These are phyloP conservation scores for Pseudorhombus dupliciocellatus DNA, from an alignment of 2,113 vertebrate genomes.

Conservation along the genomic window DNA sequence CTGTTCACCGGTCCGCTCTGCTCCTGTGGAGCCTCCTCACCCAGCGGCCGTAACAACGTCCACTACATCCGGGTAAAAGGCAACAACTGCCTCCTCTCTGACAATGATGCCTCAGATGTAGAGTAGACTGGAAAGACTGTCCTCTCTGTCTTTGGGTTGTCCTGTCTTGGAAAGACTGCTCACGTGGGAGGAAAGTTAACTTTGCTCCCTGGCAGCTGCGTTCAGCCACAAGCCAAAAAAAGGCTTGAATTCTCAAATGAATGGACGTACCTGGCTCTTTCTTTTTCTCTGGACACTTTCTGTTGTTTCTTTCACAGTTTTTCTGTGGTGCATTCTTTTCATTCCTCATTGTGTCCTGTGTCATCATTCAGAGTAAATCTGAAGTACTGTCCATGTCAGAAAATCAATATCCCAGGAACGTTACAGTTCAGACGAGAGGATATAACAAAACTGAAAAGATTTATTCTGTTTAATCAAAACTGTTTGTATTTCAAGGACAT, in stretches of 20 bases:
- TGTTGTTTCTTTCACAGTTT: not conserved
- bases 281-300: not conserved
- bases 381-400: not conserved
- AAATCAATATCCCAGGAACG: not conserved
- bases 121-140: slow-evolving; percentile 79
- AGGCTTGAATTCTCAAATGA: not conserved
- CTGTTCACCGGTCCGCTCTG: slow-evolving; percentile 90
- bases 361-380: not conserved
- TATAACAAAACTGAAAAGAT: not conserved
- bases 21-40: slow-evolving; percentile 85
- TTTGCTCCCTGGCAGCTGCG: slow-evolving; percentile 14
- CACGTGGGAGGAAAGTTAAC: not conserved
- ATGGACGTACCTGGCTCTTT: not conserved
- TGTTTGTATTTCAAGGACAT: not conserved
- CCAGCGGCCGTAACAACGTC: slow-evolving; percentile 79
- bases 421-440: not conserved
- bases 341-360: not conserved
- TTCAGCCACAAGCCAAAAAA: not conserved
- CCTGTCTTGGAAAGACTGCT: slow-evolving; percentile 12
- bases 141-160: not conserved
- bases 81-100: slow-evolving; percentile 89
- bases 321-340: not conserved
- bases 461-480: not conserved
- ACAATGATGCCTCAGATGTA: slow-evolving; percentile 89
- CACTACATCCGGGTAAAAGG: slow-evolving; percentile 96